A percentile compares a stretch with the other conserved stretches of the same genome.
These are phyloP conservation scores for Felis chaus DNA, from an alignment of 2,113 vertebrate genomes.

Conservation along the genomic window DNA sequence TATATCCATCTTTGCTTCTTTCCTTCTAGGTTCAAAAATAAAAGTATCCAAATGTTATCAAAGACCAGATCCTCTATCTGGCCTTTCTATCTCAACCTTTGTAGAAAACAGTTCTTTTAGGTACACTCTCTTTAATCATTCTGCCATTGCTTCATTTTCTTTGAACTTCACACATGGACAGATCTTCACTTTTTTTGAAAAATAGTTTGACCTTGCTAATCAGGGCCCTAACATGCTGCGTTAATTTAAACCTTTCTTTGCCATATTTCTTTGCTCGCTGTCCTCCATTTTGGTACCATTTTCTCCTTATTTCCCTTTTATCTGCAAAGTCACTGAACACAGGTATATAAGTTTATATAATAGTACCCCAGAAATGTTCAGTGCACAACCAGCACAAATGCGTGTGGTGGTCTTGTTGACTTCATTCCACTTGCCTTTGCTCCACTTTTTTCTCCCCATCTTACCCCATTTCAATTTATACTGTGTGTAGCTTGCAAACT, in stretches of 20 bases:
- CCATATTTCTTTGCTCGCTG: background rate
- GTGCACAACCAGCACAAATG: background rate
- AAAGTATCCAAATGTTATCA: background rate
- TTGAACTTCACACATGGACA: background rate
- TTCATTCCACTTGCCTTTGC: background rate
- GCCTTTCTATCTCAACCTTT: background rate
- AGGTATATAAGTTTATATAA: background rate
- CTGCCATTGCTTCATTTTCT: background rate
- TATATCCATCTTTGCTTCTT: background rate
- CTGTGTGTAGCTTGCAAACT: background rate
- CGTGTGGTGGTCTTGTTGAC: background rate
- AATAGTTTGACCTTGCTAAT: background rate
- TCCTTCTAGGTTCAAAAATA: constrained; percentile 38
- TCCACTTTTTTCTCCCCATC: background rate
- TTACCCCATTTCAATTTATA: background rate
- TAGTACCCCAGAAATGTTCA: background rate
- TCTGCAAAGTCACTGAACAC: background rate
- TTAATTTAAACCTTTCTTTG: constrained; percentile 7
- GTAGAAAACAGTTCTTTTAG: constrained; percentile 9
- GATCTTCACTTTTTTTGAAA: background rate
- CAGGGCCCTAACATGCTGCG: background rate
- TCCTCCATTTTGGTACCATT: background rate
- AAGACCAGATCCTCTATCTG: background rate
- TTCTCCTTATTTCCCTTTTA: background rate
- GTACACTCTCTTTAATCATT: background rate